A percentile compares a stretch with the other conserved stretches of the same genome.
Evolutionary conservation across 2,888 invertebrate species (phyloP).

Genomic region (Napeogenes inachia): DNA sequence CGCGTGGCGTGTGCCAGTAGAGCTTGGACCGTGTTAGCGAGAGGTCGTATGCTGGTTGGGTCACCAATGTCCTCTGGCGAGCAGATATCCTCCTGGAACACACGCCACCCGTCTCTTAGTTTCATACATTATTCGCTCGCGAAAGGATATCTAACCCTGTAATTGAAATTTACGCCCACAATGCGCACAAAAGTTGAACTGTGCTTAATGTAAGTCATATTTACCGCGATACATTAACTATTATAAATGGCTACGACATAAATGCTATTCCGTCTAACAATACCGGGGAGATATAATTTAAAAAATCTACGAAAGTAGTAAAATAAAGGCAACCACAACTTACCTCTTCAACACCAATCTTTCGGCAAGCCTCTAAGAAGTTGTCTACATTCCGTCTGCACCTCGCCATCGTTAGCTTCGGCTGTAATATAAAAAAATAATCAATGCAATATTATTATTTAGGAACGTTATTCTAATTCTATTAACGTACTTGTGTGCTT

Average conservation of each 20-base stretch:
- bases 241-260: constrained; percentile 7
- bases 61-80: constrained; percentile 79
- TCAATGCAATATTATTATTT: neutral
- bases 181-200: neutral
- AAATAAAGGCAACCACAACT: constrained; percentile 45
- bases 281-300: neutral
- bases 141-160: constrained; percentile 65
- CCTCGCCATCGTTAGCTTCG: constrained; percentile 95
- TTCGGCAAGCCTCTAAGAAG: constrained; percentile 95
- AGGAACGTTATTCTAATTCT: too few relatives aligned
- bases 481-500: too few relatives aligned
- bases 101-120: constrained; percentile 74
- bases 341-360: constrained; percentile 96
- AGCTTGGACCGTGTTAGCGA: constrained; percentile 57
- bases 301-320: constrained; percentile 1
- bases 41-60: constrained; percentile 43
- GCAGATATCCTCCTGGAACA: constrained; percentile 83
- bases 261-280: constrained; percentile 2
- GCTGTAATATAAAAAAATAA: constrained; percentile 77
- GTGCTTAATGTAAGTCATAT: neutral
- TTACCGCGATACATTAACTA: neutral
- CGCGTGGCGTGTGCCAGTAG: constrained; percentile 67
- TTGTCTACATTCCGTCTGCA: constrained; percentile 97
- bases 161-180: constrained; percentile 42
- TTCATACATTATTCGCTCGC: constrained; percentile 46